phyloP scores from a whole-genome alignment of 2,888 invertebrate genomes.

The Lasioglossum vierecki region DNA sequence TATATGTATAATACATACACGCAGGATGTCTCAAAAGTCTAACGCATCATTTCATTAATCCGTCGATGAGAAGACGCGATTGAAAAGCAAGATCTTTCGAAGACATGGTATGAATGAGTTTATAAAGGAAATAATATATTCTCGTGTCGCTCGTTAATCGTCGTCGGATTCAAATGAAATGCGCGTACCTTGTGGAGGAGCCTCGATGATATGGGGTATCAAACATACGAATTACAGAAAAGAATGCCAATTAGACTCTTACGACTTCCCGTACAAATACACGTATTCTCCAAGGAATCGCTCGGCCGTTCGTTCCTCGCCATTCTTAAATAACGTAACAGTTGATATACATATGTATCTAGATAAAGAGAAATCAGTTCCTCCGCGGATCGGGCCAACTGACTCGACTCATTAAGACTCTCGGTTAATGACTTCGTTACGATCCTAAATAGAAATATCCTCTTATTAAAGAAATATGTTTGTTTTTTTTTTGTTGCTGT shows the following conservation, averaged over 20 bases:
- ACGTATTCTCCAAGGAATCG: conserved; percentile 62
- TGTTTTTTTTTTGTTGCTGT: conserved; percentile 48
- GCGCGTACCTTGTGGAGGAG: conserved; percentile 17
- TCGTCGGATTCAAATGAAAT: neutral
- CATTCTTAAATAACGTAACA: conserved; percentile 72
- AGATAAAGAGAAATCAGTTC: conserved; percentile 69
- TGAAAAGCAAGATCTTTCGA: neutral
- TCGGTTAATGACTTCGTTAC: conserved; percentile 74
- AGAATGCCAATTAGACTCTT: conserved; percentile 42
- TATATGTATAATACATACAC: conserved; percentile 55
- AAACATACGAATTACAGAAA: neutral
- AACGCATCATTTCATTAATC: conserved; percentile 32
- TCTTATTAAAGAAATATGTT: conserved; percentile 77
- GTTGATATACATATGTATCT: conserved; percentile 75
- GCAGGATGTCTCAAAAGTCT: conserved; percentile 55
- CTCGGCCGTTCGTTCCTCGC: conserved; percentile 1
- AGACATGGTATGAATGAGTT: neutral
- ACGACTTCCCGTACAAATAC: conserved; percentile 68
- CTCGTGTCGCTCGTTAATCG: neutral
- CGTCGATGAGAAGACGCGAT: neutral
- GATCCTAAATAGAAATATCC: conserved; percentile 74
- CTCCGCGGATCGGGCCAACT: conserved; percentile 39
- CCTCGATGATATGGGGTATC: conserved; percentile 22
- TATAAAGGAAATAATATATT: conserved; percentile 10
- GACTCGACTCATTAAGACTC: conserved; percentile 59